Conservation (phyloP, 2,888 invertebrate genomes). For the Drosophila koepferae region DNA sequence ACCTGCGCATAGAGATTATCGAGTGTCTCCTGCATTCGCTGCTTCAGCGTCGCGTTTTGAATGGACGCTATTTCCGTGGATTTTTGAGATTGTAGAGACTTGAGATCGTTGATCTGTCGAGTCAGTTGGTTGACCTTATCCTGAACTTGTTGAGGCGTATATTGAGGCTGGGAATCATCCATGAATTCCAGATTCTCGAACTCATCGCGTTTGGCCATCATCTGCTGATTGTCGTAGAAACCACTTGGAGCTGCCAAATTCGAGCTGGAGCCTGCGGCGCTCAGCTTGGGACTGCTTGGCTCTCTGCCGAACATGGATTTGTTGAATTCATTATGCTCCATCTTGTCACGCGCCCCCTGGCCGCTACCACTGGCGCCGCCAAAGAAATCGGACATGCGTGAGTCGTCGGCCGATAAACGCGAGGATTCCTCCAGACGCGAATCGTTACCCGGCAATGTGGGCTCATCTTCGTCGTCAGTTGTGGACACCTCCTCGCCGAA, state of each 20-base stretch:
- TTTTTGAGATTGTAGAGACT: slow-evolving; percentile 90
- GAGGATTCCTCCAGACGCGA: slow-evolving; percentile 90
- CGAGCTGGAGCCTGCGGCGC: slow-evolving; percentile 82
- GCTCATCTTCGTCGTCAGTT: slow-evolving; percentile 92
- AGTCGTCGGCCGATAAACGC: slow-evolving; percentile 90
- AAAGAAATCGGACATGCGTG: slow-evolving; percentile 90
- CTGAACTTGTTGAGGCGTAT: slow-evolving; percentile 86
- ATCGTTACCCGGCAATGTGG: slow-evolving; percentile 86
- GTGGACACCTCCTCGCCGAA: slow-evolving; percentile 97
- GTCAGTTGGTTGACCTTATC: slow-evolving; percentile 90
- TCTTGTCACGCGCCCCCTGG: slow-evolving; percentile 59
- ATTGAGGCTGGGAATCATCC: slow-evolving; percentile 76
- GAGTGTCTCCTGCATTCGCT: slow-evolving; percentile 92
- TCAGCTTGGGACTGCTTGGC: slow-evolving; percentile 71
- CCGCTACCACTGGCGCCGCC: slow-evolving; percentile 83
- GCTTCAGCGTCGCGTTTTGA: slow-evolving; percentile 92
- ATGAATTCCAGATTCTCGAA: slow-evolving; percentile 82
- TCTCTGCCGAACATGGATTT: slow-evolving; percentile 82
- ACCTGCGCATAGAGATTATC: slow-evolving; percentile 93
- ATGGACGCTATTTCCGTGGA: slow-evolving; percentile 93
- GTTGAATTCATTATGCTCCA: slow-evolving; percentile 82
- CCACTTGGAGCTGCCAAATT: slow-evolving; percentile 80
- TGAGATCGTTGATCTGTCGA: slow-evolving; percentile 91
- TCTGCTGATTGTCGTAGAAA: slow-evolving; percentile 77
- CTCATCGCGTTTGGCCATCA: slow-evolving; percentile 73